Percentiles rank a stretch among this genome's conserved stretches.
Evolutionary conservation across 2,113 vertebrate species (phyloP).

Genomic region (Odontophorus gujanensis): DNA sequence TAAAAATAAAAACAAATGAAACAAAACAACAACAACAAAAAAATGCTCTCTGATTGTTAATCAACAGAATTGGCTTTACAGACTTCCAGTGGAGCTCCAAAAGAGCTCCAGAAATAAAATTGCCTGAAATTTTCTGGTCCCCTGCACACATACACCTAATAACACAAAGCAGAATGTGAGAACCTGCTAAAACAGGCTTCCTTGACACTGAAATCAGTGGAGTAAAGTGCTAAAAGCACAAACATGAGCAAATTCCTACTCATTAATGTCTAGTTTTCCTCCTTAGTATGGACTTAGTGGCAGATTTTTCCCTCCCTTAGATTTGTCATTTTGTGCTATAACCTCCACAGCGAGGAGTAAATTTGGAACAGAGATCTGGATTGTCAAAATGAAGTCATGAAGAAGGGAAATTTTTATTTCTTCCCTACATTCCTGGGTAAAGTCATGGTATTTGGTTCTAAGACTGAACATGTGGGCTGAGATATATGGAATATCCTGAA

Average conservation of each 20-base stretch:
- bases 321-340: not conserved
- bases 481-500: not conserved
- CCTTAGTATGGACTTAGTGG: not conserved
- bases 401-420: not conserved
- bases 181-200: not conserved
- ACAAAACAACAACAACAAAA: not conserved
- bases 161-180: not conserved
- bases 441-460: not conserved
- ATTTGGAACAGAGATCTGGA: not conserved
- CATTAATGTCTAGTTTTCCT: not conserved
- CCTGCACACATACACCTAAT: not conserved
- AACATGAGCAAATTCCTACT: not conserved
- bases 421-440: not conserved
- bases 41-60: not conserved
- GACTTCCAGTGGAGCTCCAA: not conserved
- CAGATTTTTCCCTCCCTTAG: not conserved
- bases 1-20: not conserved
- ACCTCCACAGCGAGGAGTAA: not conserved
- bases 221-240: constrained; percentile 5
- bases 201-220: not conserved
- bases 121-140: not conserved
- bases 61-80: not conserved
- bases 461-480: not conserved
- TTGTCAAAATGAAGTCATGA: not conserved
- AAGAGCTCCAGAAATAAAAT: not conserved